Base-by-base conservation (phyloP, 2,797 vertebrate species). In the Dipus sagitta region DNA sequence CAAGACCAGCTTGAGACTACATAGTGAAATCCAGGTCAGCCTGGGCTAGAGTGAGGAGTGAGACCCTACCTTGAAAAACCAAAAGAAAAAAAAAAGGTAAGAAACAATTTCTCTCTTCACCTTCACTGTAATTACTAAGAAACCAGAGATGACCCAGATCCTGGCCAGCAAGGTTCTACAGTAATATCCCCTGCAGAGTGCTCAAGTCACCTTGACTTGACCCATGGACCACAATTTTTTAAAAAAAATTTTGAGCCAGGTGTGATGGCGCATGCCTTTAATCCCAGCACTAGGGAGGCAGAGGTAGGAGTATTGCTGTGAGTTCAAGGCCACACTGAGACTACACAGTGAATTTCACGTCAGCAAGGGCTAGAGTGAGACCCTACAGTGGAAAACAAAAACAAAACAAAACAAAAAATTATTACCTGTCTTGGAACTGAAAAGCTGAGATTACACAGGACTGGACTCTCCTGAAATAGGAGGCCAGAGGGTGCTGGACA, bases 391-490 rank as follows among this genome's bases (percentile, higher is more conserved):
- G 38, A 38, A 38, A 38, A 38, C 38, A 38, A 38, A 38, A 38
- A 38, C 38, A 38, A 6, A 38, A 38, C 38, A 38, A 38, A 38
- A n/a, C n/a, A n/a, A n/a, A 13, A 81, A 70, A 17, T 38, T 70
- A 20, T n/a, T 42, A 24, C 64, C 86, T n/a, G 26, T 71, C 68
- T 68, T 68, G 71, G 60, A 67, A 28, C 24, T 5, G 1, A 21
- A 70, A 58, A 13, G 15, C n/a, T 84, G 60, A 94, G 91, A 90
- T 28, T 26, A 21, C 24, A 28, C 42, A 79, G 54, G 62, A 68
- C n/a, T 74, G 26, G n/a, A 20, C n/a, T 85, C 67, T 92, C 30
- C 11, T 80, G 54, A 88, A 74, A 93, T 28, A 93, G 15, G 60
- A 87, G 47, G 88, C 75, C 80, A 94, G 60, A 78, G 38, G 68